Base-by-base conservation (phyloP, 2,797 vertebrate species). In the Menidia menidia region DNA sequence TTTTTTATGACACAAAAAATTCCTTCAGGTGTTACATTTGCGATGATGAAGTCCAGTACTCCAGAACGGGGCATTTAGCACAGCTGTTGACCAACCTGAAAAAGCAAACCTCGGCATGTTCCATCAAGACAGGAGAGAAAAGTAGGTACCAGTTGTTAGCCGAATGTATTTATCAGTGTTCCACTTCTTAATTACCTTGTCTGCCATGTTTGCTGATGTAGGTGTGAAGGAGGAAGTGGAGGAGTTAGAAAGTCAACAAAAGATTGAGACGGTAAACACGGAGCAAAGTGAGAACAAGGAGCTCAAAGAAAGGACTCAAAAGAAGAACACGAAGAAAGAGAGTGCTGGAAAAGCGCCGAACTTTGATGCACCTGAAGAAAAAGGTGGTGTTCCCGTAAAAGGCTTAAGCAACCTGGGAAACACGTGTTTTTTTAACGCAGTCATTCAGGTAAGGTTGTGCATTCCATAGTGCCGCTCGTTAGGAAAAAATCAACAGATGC, bases 351-450 rank as follows among this genome's bases (percentile, higher is more conserved):
- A 89, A 82, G 68, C 79, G 3, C 85, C 86, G 6, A 88, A 73
- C 42, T 30, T 53, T 10, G 74, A 5, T 31, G 4, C 58, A 0
- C n/a, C 64, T 16, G 81, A 78, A 42, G 68, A 68, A 9, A 44
- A 11, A 4, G 32, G 51, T 11, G 57, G 68, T 0, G 59, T 94
- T 64, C 84, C 90, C 7, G 96, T 99, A 30, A 96, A 94, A 78
- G 98, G 98, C 55, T 94, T 99, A 61, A 98, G 97, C 89, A 99
- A 99, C 86, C 88, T 99, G 85, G 98, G 98, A 64, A 99, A 99
- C 85, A 99, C 98, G 0, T 99, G 98, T 77, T 99, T 99, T 92
- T 99, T 98, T 80, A 99, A 99, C 68, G 95, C 98, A 2, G 97
- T 99, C 73, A 93, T 99, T 91, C 98, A 99, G 96, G 98, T 99